phyloP scores from a whole-genome alignment of 2,113 vertebrate genomes.

The Python bivittatus region DNA sequence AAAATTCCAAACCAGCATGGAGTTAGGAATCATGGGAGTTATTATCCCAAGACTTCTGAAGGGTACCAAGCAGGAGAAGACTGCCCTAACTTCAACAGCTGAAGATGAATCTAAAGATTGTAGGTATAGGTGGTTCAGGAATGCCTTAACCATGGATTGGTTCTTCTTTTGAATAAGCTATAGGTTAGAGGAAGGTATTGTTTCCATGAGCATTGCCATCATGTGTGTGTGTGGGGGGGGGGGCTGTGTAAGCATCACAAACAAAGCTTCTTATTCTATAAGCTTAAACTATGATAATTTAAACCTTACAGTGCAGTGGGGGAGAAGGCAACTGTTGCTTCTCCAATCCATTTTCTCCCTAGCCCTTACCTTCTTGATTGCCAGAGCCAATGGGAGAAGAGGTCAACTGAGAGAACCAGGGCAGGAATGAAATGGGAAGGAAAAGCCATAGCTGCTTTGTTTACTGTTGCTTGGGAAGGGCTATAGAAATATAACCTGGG shows the following conservation, averaged over 20 bases:
- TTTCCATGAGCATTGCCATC: background rate
- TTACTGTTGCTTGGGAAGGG: background rate
- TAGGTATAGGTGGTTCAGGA: background rate
- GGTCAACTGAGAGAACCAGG: background rate
- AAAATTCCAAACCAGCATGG: background rate
- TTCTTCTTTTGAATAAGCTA: background rate
- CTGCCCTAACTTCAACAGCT: background rate
- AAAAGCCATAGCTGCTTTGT: background rate
- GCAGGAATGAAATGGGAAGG: background rate
- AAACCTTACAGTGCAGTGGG: background rate
- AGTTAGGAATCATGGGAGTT: background rate
- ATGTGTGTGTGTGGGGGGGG: background rate
- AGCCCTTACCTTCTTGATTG: background rate
- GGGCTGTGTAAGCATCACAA: background rate
- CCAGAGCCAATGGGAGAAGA: background rate
- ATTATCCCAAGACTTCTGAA: background rate
- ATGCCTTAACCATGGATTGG: background rate
- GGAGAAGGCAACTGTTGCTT: background rate
- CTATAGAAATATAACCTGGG: background rate
- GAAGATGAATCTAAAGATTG: background rate
- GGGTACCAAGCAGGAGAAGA: background rate
- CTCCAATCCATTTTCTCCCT: background rate
- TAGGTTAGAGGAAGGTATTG: background rate
- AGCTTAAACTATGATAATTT: background rate
- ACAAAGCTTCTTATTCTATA: background rate